These are phyloP conservation scores for Gadopsis bispinosus DNA, from an alignment of 2,797 vertebrate genomes.

Conservation along the genomic window DNA sequence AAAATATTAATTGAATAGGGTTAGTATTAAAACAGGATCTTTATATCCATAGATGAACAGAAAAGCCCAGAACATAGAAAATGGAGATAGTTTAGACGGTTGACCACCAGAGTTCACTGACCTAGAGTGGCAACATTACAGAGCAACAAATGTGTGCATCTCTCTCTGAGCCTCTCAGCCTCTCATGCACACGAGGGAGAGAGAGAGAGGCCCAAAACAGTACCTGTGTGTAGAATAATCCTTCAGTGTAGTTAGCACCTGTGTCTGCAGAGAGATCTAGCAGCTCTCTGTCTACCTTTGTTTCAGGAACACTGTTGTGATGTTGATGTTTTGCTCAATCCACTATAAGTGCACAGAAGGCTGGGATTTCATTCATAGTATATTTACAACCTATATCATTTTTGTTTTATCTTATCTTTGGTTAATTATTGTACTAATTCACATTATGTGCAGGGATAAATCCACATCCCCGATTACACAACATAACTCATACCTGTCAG, in stretches of 20 bases:
- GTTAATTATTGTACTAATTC: neutral
- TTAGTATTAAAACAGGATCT: slow-evolving; percentile 9
- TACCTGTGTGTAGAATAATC: slow-evolving; percentile 82
- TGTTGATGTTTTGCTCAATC: slow-evolving; percentile 65
- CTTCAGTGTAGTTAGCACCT: slow-evolving; percentile 71
- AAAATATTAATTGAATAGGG: neutral
- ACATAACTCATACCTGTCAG: neutral
- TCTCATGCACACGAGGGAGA: slow-evolving; percentile 9
- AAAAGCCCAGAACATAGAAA: slow-evolving; percentile 66
- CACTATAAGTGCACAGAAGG: slow-evolving; percentile 36
- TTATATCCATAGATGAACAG: slow-evolving; percentile 48
- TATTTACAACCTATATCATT: slow-evolving; percentile 11
- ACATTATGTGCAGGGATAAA: neutral
- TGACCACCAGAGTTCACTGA: slow-evolving; percentile 70
- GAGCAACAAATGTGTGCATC: slow-evolving; percentile 60
- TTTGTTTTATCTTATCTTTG: slow-evolving; percentile 1
- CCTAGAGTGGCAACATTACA: slow-evolving; percentile 53
- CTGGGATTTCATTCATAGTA: neutral
- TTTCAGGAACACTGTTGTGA: slow-evolving; percentile 71
- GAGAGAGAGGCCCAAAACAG: slow-evolving; percentile 72
- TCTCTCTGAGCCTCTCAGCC: slow-evolving; percentile 36
- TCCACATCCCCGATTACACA: neutral
- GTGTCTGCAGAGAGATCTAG: slow-evolving; percentile 86
- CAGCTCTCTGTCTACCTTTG: slow-evolving; percentile 77
- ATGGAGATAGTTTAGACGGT: slow-evolving; percentile 50